phyloP scores from a whole-genome alignment of 30 jellyfish, hydroid and myxozoan genomes.

The Calvadosia cruxmelitensis region DNA sequence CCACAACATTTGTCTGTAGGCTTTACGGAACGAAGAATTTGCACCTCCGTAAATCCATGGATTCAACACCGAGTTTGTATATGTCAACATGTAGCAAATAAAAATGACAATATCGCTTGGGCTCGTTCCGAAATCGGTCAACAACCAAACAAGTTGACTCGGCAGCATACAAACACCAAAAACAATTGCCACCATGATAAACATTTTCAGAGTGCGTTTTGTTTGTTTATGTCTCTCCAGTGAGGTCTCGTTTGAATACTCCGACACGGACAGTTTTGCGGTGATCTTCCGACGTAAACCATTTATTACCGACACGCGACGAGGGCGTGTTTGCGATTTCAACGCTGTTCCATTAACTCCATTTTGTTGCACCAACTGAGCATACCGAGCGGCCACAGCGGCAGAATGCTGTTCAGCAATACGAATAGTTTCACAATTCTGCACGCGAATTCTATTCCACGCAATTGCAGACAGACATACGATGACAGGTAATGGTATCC shows the following conservation, averaged over 20 bases:
- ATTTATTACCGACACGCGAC: neutral
- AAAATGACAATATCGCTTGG: conserved; percentile 16
- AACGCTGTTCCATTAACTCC: neutral
- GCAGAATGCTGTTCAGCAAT: conserved; percentile 16
- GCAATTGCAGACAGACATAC: conserved; percentile 35
- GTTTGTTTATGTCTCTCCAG: conserved; percentile 57
- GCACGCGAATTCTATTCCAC: conserved; percentile 43
- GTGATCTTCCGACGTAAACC: neutral
- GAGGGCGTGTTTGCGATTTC: conserved; percentile 5
- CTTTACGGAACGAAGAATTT: conserved; percentile 50
- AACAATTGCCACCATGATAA: conserved; percentile 65
- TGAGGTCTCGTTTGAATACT: neutral
- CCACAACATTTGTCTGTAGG: conserved; percentile 18
- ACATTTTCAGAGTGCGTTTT: conserved; percentile 55
- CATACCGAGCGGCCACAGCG: neutral
- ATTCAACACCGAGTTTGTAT: conserved; percentile 51
- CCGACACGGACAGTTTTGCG: neutral
- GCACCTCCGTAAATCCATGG: conserved; percentile 85
- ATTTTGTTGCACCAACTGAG: too few species aligned
- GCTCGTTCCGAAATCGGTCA: conserved; percentile 34
- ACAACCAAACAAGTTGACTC: conserved; percentile 71
- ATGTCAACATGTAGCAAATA: conserved; percentile 46
- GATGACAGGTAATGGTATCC: conserved; percentile 32
- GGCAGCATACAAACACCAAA: conserved; percentile 74
- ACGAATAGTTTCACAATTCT: conserved; percentile 28